These are phyloP conservation scores for Struthidea cinerea DNA, from an alignment of 2,113 vertebrate genomes.

Conservation along the genomic window DNA sequence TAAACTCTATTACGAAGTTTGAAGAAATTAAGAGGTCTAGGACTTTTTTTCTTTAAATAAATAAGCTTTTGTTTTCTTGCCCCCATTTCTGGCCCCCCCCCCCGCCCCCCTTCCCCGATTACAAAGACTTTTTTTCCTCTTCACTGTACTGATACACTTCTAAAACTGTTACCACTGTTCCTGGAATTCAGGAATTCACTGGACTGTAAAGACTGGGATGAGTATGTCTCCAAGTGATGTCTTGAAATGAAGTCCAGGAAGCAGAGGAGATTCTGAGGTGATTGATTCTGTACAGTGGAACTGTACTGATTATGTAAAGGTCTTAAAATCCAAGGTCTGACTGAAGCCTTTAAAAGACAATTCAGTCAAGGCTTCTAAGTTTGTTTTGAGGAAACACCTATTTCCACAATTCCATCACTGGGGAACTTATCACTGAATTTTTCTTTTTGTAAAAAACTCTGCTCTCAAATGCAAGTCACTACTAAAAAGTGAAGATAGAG, in stretches of 20 bases:
- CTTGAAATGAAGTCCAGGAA: background rate
- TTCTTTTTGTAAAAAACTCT: background rate
- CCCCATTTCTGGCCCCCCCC: accelerated
- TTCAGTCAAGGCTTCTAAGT: background rate
- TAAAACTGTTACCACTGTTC: background rate
- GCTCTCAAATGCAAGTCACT: background rate
- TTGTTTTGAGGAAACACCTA: background rate
- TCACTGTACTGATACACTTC: background rate
- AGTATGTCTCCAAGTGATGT: background rate
- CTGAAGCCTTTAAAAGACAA: background rate
- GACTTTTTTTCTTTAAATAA: background rate
- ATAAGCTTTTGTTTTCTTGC: background rate
- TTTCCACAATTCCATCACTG: background rate
- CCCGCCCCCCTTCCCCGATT: background rate
- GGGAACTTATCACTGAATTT: background rate
- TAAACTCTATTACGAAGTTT: slow-evolving; percentile 52
- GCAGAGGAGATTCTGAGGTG: background rate
- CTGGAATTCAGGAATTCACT: background rate
- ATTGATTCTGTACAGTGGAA: background rate
- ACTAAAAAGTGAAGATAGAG: background rate
- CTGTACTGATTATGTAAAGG: background rate
- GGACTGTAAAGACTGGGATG: background rate
- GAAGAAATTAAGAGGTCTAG: slow-evolving; percentile 13
- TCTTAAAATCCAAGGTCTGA: background rate
- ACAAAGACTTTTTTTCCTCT: background rate